Base-by-base conservation (phyloP, 2,888 invertebrate genomes). In the Gymnocheta viridis region DNA sequence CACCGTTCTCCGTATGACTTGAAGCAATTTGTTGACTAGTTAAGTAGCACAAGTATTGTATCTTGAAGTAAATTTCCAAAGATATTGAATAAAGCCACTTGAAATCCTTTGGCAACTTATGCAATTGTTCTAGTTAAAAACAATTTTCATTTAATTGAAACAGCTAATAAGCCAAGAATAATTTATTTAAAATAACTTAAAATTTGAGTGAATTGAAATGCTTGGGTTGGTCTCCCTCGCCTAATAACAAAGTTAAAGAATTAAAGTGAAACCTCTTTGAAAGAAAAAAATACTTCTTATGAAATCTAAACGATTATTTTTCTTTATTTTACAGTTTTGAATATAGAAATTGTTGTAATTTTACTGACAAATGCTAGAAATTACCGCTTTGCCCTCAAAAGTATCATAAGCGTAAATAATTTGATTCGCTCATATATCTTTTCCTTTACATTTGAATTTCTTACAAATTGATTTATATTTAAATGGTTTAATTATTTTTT, bases 381-480 rank as follows among this genome's bases (percentile, higher is more conserved):
- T n/a, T n/a, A n/a, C n/a, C n/a, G n/a, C n/a, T n/a, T n/a, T n/a
- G n/a, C n/a, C n/a, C n/a, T n/a, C n/a, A n/a, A n/a, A n/a, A 12
- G 2, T 9, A 12, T 19, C 0, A 12, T 12, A 24, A 49, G 22
- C 24, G 47, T 19, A 49, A 0, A 10, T 6, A 24, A 51, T 14
- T 51, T 51, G 22, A 51, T 14, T 51, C 27, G 22, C 6, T 4
- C 5, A 1, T 41, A 10, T 44, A n/a, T 22, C 66, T 32, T 35
- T 47, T 58, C 19, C 17, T 38, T 1, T 2, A 7, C 47, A 58
- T 58, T 77, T 49, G 49, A 60, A 67, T 77, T 35, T 19, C 27
- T 60, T 12, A 17, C 38, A 17, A 77, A 77, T 77, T 77, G 60
- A 77, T 49, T 77, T 77, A 58, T 58, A 67, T 77, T 35, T 47